Conservation (phyloP, 1,140 invertebrate genomes). For the Macrosteles quadrilineatus region DNA sequence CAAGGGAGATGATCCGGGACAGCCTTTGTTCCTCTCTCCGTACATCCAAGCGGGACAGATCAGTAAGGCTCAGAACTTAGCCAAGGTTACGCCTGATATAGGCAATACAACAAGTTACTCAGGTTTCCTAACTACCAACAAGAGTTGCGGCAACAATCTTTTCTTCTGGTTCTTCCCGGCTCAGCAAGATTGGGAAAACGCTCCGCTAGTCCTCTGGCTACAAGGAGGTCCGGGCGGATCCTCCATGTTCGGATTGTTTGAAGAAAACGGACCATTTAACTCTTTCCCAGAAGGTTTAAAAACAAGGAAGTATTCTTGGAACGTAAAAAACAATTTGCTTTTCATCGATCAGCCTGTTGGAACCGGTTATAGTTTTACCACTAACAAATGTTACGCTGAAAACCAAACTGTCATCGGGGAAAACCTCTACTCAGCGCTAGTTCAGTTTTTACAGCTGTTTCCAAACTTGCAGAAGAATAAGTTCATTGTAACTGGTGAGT, state of each 20-base stretch:
- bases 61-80: constrained; percentile 20
- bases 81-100: constrained; percentile 29
- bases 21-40: constrained; percentile 35
- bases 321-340: constrained; percentile 47
- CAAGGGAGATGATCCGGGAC: background rate
- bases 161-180: constrained; percentile 81
- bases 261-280: constrained; percentile 55
- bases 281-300: background rate
- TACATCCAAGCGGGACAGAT: constrained; percentile 30
- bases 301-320: constrained; percentile 32
- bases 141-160: constrained; percentile 55
- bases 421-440: constrained; percentile 28
- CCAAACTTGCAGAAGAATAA: constrained; percentile 63
- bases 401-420: constrained; percentile 59
- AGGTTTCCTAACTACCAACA: constrained; percentile 73
- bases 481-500: constrained; percentile 84
- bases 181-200: constrained; percentile 47
- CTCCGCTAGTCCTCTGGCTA: constrained; percentile 71
- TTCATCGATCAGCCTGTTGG: constrained; percentile 73
- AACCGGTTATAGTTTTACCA: constrained; percentile 65
- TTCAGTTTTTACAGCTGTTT: constrained; percentile 74
- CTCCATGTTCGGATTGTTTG: constrained; percentile 71
- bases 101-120: constrained; percentile 51
- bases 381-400: constrained; percentile 62
- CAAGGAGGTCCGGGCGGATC: constrained; percentile 73